Evolutionary conservation across 2,888 invertebrate species (phyloP).

Genomic region (Ophioninae sp.): DNA sequence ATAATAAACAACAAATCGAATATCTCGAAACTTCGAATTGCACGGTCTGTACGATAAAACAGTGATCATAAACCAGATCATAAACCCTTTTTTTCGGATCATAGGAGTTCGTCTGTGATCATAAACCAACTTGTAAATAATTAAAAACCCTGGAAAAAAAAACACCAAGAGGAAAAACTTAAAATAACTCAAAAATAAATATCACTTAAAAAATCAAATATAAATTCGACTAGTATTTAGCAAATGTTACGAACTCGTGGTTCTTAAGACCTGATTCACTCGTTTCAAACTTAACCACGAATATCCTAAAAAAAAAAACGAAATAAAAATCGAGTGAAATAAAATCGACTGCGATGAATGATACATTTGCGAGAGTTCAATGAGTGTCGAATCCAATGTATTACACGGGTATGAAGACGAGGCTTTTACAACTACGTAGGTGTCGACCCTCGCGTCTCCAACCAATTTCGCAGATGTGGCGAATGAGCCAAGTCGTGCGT

Average conservation of each 20-base stretch:
- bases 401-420: slow-evolving; percentile 6
- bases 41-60: no score
- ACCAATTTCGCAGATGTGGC: slow-evolving; percentile 54
- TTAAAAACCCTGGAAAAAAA: background rate
- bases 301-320: background rate
- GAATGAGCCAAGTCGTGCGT: slow-evolving; percentile 25
- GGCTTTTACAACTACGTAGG: background rate
- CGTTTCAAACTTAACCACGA: background rate
- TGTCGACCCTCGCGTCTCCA: slow-evolving; percentile 13
- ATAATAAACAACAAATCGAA: background rate
- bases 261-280: background rate
- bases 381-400: background rate
- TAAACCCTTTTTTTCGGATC: no score
- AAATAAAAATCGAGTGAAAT: background rate
- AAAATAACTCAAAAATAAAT: background rate
- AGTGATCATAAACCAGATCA: no score
- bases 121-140: background rate
- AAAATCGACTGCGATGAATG: background rate
- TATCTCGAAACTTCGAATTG: background rate
- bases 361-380: background rate
- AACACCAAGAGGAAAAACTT: background rate
- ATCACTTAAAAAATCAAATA: background rate
- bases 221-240: background rate
- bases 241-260: background rate
- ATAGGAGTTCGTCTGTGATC: no score